Evolutionary conservation across 2,797 vertebrate species (phyloP).

Genomic region (Halcyon smyrnensis): DNA sequence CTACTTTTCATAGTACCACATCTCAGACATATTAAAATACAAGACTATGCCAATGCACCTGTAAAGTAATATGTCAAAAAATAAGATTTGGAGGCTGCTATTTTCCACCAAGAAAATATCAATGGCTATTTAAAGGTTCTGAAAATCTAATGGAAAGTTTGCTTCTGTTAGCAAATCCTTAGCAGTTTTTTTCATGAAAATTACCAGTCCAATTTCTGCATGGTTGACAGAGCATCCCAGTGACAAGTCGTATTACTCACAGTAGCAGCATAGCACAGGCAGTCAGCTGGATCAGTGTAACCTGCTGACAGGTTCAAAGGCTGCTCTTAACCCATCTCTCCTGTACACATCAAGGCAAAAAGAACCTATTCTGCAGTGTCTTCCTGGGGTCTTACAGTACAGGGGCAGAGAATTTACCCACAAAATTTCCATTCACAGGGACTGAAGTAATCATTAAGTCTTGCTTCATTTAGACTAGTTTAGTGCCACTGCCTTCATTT

Average conservation of each 20-base stretch:
- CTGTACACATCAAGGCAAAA: background rate
- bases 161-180: background rate
- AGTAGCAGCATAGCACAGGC: background rate
- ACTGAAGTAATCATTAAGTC: background rate
- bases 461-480: background rate
- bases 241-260: background rate
- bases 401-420: background rate
- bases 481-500: background rate
- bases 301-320: background rate
- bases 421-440: background rate
- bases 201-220: background rate
- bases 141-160: background rate
- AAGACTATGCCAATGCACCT: background rate
- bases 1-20: background rate
- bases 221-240: background rate
- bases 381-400: background rate
- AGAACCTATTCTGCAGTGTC: background rate
- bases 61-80: background rate
- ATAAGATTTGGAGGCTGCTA: background rate
- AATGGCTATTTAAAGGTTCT: background rate
- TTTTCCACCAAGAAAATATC: background rate
- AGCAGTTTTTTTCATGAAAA: background rate
- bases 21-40: background rate
- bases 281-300: background rate
- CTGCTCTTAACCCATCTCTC: background rate